Conservation (phyloP, 2,113 vertebrate species). For the Montifringilla adamsi region DNA sequence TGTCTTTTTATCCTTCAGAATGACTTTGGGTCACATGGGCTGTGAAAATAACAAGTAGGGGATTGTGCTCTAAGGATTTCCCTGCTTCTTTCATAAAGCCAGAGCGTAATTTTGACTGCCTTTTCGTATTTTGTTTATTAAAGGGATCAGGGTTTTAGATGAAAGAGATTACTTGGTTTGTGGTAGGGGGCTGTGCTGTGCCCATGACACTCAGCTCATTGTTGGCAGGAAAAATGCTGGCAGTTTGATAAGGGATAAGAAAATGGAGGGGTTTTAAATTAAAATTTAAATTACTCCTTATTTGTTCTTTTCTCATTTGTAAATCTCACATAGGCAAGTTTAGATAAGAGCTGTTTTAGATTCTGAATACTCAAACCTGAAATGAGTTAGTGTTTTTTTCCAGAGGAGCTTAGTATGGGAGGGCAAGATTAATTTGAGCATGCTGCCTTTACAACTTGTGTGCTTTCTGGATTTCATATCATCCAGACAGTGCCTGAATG, state of each 20-base stretch:
- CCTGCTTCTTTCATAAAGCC: conserved; percentile 81
- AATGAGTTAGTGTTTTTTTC: conserved; percentile 40
- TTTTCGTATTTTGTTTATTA: conserved; percentile 88
- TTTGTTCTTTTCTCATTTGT: conserved; percentile 78
- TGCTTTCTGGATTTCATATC: conserved; percentile 59
- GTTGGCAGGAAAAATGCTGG: conserved; percentile 77
- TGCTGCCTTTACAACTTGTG: conserved; percentile 29
- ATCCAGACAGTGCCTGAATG: background rate
- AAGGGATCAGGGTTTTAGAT: conserved; percentile 83
- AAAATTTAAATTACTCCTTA: conserved; percentile 82
- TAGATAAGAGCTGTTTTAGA: conserved; percentile 75
- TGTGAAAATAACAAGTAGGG: conserved; percentile 87
- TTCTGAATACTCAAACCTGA: conserved; percentile 59
- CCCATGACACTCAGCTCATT: conserved; percentile 77
- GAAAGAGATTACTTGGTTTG: conserved; percentile 82
- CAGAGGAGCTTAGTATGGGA: conserved; percentile 3
- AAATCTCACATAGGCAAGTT: conserved; percentile 75
- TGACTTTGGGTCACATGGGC: conserved; percentile 85
- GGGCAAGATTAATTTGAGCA: background rate
- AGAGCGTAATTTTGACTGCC: conserved; percentile 79
- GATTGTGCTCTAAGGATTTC: conserved; percentile 85
- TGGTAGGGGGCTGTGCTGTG: conserved; percentile 69
- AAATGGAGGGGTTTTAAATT: conserved; percentile 79
- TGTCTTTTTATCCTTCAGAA: conserved; percentile 84
- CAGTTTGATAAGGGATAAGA: conserved; percentile 82